Base-by-base conservation (phyloP, 2,888 invertebrate genomes). In the Drosophila lacicola region DNA sequence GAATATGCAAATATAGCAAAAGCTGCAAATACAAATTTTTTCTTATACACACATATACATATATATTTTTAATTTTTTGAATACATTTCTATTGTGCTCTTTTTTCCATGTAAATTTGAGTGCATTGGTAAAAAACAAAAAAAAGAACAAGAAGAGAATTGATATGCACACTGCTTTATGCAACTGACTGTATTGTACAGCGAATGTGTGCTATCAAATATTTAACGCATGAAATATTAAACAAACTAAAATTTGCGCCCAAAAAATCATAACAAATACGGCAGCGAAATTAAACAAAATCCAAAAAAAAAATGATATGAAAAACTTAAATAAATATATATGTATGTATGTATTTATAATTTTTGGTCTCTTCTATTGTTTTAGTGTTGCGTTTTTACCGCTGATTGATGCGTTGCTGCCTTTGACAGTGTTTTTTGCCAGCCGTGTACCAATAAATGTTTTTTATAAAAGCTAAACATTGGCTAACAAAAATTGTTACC, bases 1-100 rank as follows among this genome's bases (percentile, higher is more conserved):
- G 70, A 89, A 90, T 90, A 85, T 90, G 87, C 89, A 85, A 88
- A 90, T 90, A 50, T 65, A 44, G 49, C 55, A 65, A 54, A 55
- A 64, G 50, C 46, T 60, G 63, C 55, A 63, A 55, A 56, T 49
- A 39, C 49, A 64, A 21, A 50, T 67, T 80, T 58, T 45, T 50
- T 55, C 29, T 57, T 67, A 47, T 41, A 49, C 63, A 34, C 14
- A 57, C 25, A 19, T 33, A 33, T 41, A 33, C 42, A 42, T 37
- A 36, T 61, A 64, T 61, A 29, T 25, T 45, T 69, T 51, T 65
- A 53, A 68, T 65, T 50, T 57, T 86, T 69, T 67, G 34, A 75
- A 64, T 70, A 62, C 64, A 60, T 50, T 64, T 66, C 46, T 51
- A 49, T 56, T 67, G 64, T 68, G 55, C 25, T 50, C 39, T 70